Percentiles rank a stretch among this genome's conserved stretches.
Conservation (phyloP, 2,113 vertebrate genomes). For the Phalacrocorax pelagicus region DNA sequence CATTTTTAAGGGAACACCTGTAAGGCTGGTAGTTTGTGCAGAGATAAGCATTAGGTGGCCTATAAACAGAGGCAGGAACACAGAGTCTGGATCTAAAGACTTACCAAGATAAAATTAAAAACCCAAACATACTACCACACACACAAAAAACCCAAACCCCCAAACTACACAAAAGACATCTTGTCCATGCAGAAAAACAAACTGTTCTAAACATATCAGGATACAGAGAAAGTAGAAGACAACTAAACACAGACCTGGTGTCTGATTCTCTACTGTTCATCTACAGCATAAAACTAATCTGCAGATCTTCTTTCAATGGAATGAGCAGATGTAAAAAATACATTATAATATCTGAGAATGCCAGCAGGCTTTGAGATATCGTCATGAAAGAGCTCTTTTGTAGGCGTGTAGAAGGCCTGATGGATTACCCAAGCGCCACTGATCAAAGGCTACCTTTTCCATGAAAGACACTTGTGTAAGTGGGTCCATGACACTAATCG, state of each 20-base stretch:
- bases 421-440: neutral
- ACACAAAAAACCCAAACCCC: neutral
- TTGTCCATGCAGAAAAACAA: neutral
- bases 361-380: neutral
- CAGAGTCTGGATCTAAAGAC: neutral
- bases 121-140: neutral
- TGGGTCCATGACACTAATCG: neutral
- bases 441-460: conserved; percentile 11
- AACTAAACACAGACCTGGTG: neutral
- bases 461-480: neutral
- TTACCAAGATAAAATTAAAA: neutral
- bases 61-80: neutral
- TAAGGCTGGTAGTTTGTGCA: neutral
- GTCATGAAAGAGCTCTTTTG: neutral
- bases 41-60: neutral
- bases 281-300: neutral
- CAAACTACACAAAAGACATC: neutral
- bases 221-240: neutral
- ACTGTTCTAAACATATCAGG: neutral
- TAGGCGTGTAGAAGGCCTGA: neutral
- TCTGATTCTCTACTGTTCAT: neutral
- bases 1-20: neutral
- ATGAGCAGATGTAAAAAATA: neutral
- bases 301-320: neutral
- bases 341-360: neutral